These are phyloP conservation scores for Coilia nasus DNA, from an alignment of 2,797 vertebrate species.

Conservation along the genomic window DNA sequence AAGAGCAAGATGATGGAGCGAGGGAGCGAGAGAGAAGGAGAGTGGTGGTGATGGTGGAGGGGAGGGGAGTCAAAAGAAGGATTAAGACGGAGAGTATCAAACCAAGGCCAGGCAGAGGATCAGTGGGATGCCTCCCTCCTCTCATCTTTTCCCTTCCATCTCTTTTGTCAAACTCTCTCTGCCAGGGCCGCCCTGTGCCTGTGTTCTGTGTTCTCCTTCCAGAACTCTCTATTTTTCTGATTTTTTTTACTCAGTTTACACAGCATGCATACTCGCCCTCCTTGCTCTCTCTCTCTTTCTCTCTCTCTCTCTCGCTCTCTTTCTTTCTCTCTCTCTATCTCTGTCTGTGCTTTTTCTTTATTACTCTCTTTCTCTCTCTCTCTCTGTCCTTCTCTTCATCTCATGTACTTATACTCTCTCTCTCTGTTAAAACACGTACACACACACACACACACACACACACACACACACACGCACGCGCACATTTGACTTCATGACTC, in stretches of 20 bases:
- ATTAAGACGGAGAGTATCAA: conserved; percentile 12
- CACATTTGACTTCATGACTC: too few relatives aligned
- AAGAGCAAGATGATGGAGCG: too few relatives aligned
- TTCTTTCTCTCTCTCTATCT: too few relatives aligned
- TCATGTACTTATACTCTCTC: too few relatives aligned
- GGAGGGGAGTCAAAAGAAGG: neutral
- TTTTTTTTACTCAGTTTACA: neutral
- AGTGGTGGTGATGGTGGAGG: neutral
- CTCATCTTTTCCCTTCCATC: neutral
- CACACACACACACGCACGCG: too few relatives aligned
- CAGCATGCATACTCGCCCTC: neutral
- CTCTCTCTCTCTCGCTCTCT: too few relatives aligned
- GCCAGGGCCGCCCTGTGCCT: neutral
- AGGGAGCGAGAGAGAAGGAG: neutral
- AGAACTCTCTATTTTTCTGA: neutral
- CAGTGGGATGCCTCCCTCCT: conserved; percentile 3
- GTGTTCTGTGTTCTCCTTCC: neutral
- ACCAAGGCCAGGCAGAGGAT: conserved; percentile 18
- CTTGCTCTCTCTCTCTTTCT: too few relatives aligned
- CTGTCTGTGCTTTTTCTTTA: too few relatives aligned
- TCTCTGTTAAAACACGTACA: too few relatives aligned
- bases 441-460: too few relatives aligned
- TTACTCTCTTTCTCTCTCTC: too few relatives aligned
- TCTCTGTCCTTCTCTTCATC: too few relatives aligned
- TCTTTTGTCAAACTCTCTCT: neutral